These are phyloP conservation scores for Eulemur rufifrons DNA, from an alignment of 2,113 vertebrate genomes.

Conservation along the genomic window DNA sequence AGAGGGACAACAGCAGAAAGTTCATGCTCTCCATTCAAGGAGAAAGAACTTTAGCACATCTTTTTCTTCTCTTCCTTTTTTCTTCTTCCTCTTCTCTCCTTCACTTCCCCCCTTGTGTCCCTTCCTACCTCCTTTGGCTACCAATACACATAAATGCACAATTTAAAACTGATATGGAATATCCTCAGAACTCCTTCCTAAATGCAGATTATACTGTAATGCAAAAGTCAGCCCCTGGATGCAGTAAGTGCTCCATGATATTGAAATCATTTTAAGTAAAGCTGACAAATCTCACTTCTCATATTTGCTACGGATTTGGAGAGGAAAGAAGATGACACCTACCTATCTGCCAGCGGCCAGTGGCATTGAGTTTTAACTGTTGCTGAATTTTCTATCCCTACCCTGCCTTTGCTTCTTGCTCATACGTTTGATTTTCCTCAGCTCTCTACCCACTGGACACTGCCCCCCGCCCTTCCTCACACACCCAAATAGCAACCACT, in stretches of 20 bases:
- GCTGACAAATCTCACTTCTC: neutral
- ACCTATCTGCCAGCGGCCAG: neutral
- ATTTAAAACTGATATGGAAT: neutral
- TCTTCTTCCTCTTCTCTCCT: neutral
- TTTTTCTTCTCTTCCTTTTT: neutral
- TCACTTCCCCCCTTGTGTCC: neutral
- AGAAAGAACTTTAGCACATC: neutral
- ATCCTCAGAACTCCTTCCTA: neutral
- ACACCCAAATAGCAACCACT: neutral
- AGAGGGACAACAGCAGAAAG: neutral
- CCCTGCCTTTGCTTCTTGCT: neutral
- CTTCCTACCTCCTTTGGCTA: neutral
- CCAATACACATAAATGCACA: neutral
- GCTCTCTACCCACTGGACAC: neutral
- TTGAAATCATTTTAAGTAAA: neutral
- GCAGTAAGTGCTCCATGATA: fast-evolving
- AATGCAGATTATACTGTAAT: neutral
- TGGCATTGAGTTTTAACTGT: neutral
- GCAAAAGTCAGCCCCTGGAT: neutral
- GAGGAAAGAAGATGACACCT: neutral
- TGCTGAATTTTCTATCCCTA: neutral
- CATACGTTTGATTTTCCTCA: neutral
- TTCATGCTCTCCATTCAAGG: neutral
- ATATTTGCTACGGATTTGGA: neutral
- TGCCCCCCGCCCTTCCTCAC: neutral